Evolutionary conservation across 2,797 vertebrate species (phyloP).

Genomic region (Nasua narica): DNA sequence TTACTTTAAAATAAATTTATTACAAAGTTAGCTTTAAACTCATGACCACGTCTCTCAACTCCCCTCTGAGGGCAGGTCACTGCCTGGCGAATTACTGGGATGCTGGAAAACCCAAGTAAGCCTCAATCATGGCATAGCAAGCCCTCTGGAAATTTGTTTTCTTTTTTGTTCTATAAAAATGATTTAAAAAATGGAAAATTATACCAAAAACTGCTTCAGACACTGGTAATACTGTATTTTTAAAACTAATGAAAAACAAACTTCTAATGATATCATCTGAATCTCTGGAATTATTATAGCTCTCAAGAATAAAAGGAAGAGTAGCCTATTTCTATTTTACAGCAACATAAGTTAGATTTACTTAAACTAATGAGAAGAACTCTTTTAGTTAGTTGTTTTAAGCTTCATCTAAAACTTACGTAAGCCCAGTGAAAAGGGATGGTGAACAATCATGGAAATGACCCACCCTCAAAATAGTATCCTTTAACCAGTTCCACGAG

Average conservation of each 20-base stretch:
- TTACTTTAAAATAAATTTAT: slow-evolving; percentile 64
- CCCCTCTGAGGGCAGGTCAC: slow-evolving; percentile 42
- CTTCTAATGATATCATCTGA: slow-evolving; percentile 62
- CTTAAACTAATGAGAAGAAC: not conserved
- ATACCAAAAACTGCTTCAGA: slow-evolving; percentile 56
- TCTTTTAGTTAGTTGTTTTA: not conserved
- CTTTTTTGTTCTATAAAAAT: slow-evolving; percentile 64
- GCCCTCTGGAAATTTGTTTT: slow-evolving; percentile 61
- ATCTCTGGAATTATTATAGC: slow-evolving; percentile 61
- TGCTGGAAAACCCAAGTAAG: slow-evolving; percentile 57
- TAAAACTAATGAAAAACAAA: slow-evolving; percentile 69
- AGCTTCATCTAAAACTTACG: not conserved
- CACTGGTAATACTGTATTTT: slow-evolving; percentile 63
- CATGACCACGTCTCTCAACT: slow-evolving; percentile 33
- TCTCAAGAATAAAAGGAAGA: slow-evolving; percentile 66
- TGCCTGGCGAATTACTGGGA: slow-evolving; percentile 42
- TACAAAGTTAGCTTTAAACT: slow-evolving; percentile 61
- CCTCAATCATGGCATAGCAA: slow-evolving; percentile 46
- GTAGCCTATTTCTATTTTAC: not conserved
- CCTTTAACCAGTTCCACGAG: not conserved
- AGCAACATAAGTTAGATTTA: not conserved
- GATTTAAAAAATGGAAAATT: slow-evolving; percentile 59
- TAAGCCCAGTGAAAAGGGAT: not conserved
- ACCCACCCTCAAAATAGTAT: not conserved
- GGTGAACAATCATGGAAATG: not conserved